Base-by-base conservation (phyloP, 2,797 vertebrate genomes). In the Phrynocephalus vlangalii region DNA sequence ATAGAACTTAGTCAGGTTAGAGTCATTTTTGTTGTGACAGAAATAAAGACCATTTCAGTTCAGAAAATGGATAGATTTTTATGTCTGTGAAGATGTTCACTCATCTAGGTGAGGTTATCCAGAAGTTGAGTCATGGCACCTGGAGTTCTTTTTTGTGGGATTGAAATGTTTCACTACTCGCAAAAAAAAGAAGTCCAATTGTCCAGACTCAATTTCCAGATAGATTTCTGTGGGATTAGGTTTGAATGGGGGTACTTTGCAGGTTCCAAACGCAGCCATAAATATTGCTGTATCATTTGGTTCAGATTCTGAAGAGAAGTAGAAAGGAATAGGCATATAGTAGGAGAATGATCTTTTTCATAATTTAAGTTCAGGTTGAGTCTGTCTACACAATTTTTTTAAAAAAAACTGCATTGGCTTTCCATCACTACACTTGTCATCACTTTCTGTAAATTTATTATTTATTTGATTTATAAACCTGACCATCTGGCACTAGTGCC, bases 1-100 rank as follows among this genome's bases (percentile, higher is more conserved):
- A 0, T 0, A 56, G n/a, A 79, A 72, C 86, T 89, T 79, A 81
- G 52, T 83, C 71, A 56, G 22, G 56, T 85, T 91, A 83, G 1
- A 24, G 44, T 91, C 83, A 87, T 86, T 86, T 82, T 82, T 9
- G 77, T 84, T 50, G 60, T 75, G 86, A 4, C 15, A 83, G 66
- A 88, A 66, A 56, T 75, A 63, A 2, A 33, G 48, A 24, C 72
- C 89, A 48, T 66, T 83, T 90, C 44, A 10, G 15, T 78, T 87
- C 80, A 33, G 28, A 86, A 26, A 52, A 68, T n/a, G 10, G 30
- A 76, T 66, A 70, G 88, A 44, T 44, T 44, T 44, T 44, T 44
- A 3, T 44, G 38, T 44, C 38, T 44, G 38, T 44, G 38, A 44
- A 44, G 38, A 44, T 44, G 3, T 44, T 44, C 38, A 44, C 3